Percentiles rank a stretch among this genome's conserved stretches.
phyloP scores from a whole-genome alignment of 2,888 invertebrate genomes.

The Eupithecia dodoneata region DNA sequence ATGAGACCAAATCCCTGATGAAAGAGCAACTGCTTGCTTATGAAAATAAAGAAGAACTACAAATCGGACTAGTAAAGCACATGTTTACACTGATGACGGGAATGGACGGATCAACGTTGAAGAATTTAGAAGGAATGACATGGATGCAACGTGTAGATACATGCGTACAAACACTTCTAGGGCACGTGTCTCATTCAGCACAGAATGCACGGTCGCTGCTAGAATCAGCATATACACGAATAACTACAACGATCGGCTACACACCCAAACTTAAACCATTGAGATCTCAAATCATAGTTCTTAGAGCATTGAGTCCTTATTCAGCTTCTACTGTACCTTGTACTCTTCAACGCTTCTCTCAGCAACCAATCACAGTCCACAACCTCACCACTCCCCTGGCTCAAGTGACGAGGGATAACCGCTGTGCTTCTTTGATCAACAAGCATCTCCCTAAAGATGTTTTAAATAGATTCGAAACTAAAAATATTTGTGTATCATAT shows the following conservation, averaged over 20 bases:
- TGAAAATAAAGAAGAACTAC: conserved; percentile 52
- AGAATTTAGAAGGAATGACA: conserved; percentile 39
- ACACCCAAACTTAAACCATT: conserved; percentile 41
- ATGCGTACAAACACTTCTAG: conserved; percentile 55
- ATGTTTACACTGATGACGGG: conserved; percentile 57
- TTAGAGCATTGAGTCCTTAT: conserved; percentile 46
- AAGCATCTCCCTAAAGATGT: conserved; percentile 52
- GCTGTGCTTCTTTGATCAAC: conserved; percentile 58
- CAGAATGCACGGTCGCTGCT: conserved; percentile 61
- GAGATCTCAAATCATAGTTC: conserved; percentile 52
- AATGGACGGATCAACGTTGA: conserved; percentile 32
- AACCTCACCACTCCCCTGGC: conserved; percentile 43
- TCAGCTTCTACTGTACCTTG: conserved; percentile 15
- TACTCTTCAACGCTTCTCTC: conserved; percentile 45
- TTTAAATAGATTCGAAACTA: conserved; percentile 51
- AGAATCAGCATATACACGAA: conserved; percentile 53
- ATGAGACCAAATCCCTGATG: conserved; percentile 51
- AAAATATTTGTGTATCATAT: conserved; percentile 62
- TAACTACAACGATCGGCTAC: conserved; percentile 45
- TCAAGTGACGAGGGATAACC: conserved; percentile 25
- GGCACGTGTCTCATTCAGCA: conserved; percentile 58
- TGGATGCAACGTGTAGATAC: conserved; percentile 53
- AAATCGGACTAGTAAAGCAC: conserved; percentile 58
- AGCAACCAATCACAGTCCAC: conserved; percentile 48
- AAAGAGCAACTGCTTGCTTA: conserved; percentile 50